These are phyloP conservation scores for Ceratina australensis DNA, from an alignment of 1,140 invertebrate species.

Conservation along the genomic window DNA sequence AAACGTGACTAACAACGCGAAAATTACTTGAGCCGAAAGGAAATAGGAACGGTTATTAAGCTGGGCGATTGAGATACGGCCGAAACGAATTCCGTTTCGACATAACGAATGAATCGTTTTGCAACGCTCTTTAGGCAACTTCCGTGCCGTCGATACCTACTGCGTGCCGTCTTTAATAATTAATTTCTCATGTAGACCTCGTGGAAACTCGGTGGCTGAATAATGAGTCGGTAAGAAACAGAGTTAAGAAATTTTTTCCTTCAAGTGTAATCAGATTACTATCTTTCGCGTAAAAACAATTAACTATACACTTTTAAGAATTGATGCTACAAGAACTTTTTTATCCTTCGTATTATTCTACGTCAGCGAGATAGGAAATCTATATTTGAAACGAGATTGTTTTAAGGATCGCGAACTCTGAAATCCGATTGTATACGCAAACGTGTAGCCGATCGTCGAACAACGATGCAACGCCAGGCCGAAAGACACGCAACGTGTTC, in stretches of 20 bases:
- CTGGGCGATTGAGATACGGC: background rate
- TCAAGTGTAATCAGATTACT: background rate
- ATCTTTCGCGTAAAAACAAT: background rate
- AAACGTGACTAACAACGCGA: background rate
- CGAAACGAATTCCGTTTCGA: slow-evolving; percentile 43
- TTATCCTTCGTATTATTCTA: too few relatives aligned
- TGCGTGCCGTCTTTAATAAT: slow-evolving; percentile 48
- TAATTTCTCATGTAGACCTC: slow-evolving; percentile 61
- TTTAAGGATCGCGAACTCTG: too few relatives aligned
- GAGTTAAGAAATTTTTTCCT: slow-evolving; percentile 43
- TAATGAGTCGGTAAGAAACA: slow-evolving; percentile 53
- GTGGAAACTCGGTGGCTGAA: slow-evolving; percentile 54
- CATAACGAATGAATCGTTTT: slow-evolving; percentile 53
- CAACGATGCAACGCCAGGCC: background rate
- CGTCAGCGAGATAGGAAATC: too few relatives aligned
- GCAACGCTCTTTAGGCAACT: slow-evolving; percentile 56
- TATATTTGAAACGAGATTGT: too few relatives aligned
- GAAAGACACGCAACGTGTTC: background rate
- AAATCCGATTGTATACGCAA: background rate
- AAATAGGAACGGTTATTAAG: background rate
- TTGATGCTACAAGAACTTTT: too few relatives aligned
- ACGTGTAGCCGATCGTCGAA: background rate
- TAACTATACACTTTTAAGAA: too few relatives aligned
- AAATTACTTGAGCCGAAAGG: background rate
- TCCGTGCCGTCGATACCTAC: slow-evolving; percentile 54